These are phyloP conservation scores for Eulithis prunata DNA, from an alignment of 2,888 invertebrate genomes.

Conservation along the genomic window DNA sequence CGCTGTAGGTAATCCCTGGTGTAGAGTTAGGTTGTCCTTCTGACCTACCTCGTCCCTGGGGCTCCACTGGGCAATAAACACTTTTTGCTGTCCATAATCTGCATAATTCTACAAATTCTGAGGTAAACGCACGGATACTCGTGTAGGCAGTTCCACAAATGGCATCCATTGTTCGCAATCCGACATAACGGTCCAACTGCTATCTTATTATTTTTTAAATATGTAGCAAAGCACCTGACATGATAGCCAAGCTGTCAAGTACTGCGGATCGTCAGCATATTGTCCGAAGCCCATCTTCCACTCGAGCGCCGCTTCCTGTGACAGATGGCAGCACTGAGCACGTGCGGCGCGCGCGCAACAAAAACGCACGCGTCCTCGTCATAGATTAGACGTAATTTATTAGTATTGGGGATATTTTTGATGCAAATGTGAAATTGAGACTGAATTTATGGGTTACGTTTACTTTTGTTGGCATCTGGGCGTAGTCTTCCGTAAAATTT, in stretches of 20 bases:
- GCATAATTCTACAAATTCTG: slow-evolving; percentile 15
- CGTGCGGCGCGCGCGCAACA: slow-evolving; percentile 62
- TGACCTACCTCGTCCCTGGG: neutral
- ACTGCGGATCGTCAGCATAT: slow-evolving; percentile 38
- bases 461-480: neutral
- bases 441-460: slow-evolving; percentile 12
- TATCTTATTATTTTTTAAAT: slow-evolving; percentile 24
- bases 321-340: slow-evolving; percentile 69
- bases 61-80: neutral
- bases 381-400: slow-evolving; percentile 56
- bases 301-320: slow-evolving; percentile 76
- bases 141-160: slow-evolving; percentile 35
- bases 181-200: slow-evolving; percentile 31
- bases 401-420: slow-evolving; percentile 29
- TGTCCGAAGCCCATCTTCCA: slow-evolving; percentile 76
- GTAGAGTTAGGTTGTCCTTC: too few species aligned
- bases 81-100: neutral
- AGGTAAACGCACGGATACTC: slow-evolving; percentile 29
- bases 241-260: slow-evolving; percentile 46
- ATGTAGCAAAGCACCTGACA: slow-evolving; percentile 49
- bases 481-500: neutral
- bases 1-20: too few species aligned
- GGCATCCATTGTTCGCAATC: slow-evolving; percentile 30
- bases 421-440: slow-evolving; percentile 24
- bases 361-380: slow-evolving; percentile 49